Percentiles rank a stretch among this genome's conserved stretches.
These are phyloP conservation scores for Phrixothrix hirtus DNA, from an alignment of 2,888 invertebrate genomes.

Conservation along the genomic window DNA sequence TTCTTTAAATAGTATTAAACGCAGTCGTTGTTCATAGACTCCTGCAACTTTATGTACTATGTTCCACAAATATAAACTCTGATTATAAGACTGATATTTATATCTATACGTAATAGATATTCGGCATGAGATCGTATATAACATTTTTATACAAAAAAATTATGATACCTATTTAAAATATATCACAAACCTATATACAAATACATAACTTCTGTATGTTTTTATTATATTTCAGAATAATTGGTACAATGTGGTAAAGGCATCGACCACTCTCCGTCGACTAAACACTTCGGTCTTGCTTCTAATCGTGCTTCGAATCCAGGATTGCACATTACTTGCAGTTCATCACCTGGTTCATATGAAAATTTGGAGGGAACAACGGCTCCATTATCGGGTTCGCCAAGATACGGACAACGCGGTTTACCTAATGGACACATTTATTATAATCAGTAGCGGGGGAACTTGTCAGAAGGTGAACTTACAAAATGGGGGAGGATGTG, in stretches of 20 bases:
- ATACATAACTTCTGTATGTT: conserved; percentile 12
- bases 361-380: conserved; percentile 73
- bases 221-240: conserved; percentile 56
- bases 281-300: conserved; percentile 63
- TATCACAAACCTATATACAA: conserved; percentile 38
- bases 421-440: conserved; percentile 59
- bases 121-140: conserved; percentile 21
- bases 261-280: conserved; percentile 71
- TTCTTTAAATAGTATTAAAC: conserved; percentile 28
- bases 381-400: conserved; percentile 71
- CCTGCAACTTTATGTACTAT: conserved; percentile 16
- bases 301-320: conserved; percentile 61
- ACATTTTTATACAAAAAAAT: conserved; percentile 10
- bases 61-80: conserved; percentile 15
- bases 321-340: conserved; percentile 70
- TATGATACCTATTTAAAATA: conserved; percentile 14
- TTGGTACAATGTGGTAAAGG: conserved; percentile 69
- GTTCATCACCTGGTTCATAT: conserved; percentile 73
- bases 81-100: conserved; percentile 13
- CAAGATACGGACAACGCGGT: conserved; percentile 72
- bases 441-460: conserved; percentile 23
- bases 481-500: conserved; percentile 84
- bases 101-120: conserved; percentile 9
- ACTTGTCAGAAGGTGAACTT: conserved; percentile 42
- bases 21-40: conserved; percentile 37